phyloP scores from a whole-genome alignment of 2,113 vertebrate species.

The Oreotrochilus melanogaster region DNA sequence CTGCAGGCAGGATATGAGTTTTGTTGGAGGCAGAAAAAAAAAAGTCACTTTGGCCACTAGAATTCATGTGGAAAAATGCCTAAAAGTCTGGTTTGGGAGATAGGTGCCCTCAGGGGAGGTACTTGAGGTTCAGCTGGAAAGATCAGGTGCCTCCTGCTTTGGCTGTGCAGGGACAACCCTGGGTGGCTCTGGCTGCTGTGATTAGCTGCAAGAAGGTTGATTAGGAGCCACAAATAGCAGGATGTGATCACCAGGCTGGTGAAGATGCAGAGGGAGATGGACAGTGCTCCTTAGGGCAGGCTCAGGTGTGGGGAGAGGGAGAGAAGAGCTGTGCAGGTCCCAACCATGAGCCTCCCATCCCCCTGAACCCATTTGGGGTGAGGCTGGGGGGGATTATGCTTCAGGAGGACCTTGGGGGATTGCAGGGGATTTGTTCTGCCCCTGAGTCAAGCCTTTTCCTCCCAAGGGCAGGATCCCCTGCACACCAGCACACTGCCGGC shows the following conservation, averaged over 20 bases:
- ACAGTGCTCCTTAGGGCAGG: background rate
- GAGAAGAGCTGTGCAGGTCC: background rate
- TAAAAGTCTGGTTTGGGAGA: background rate
- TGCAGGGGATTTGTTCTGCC: background rate
- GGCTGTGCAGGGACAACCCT: background rate
- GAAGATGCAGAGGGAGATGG: background rate
- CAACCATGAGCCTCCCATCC: fast-evolving
- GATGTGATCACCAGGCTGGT: background rate
- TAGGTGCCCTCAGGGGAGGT: background rate
- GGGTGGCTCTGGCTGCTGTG: fast-evolving
- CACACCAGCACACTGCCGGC: fast-evolving
- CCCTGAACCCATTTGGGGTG: background rate
- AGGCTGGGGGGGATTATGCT: background rate
- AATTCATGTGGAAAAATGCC: background rate
- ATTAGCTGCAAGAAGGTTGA: background rate
- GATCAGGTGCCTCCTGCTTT: background rate
- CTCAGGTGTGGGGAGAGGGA: background rate
- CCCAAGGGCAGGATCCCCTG: background rate
- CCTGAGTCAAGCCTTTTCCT: background rate
- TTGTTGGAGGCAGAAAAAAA: background rate
- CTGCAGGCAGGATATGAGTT: fast-evolving
- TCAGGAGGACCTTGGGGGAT: too few species aligned
- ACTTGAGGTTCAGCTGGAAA: background rate
- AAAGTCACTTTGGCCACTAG: background rate
- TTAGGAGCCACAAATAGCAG: background rate